Evolutionary conservation across 2,797 vertebrate genomes (phyloP), one percentile per base, ranked within the genome.

Genomic region (Schizopygopsis pylzovi): DNA sequence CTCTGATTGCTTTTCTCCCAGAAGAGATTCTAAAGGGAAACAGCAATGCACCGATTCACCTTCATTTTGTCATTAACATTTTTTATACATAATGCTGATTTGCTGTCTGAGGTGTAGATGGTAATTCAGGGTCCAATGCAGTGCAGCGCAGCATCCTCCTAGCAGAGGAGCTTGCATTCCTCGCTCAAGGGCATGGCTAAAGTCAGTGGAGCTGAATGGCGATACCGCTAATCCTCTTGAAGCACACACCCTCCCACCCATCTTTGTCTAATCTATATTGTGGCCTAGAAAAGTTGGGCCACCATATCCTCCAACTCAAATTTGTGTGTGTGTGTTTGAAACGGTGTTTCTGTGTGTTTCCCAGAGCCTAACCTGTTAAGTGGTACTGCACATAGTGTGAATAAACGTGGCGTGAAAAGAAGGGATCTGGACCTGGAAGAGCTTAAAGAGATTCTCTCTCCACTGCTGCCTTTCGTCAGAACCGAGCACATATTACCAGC

Each of bases 331-430:
- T 56, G 3, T 77, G 9, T 71, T 12, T 56, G 43, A 70, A 79
- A 45, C 20, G 84, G 83, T 76, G 45, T 92, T 88, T 90, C 85
- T 80, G 45, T 86, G 67, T 86, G 70, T 88, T 67, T 59, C 71
- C 28, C 91, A 99, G 98, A 99, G 91, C 98, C 98, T 80, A 99
- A 99, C 93, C 95, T 99, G 91, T 91, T 99, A 91, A 99, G 98
- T 80, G 97, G 98, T 89, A 99, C 98, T 68, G 98, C 98, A 86
- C 98, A 99, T 93, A 99, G 98, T 76, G 98, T 99, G 89, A 99
- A 98, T 93, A 99, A 99, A 90, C 96, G 98, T 87, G 98, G 98
- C 20, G 97, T 99, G 75, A 99, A 99, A 90, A 96, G 98, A 87
- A 94, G 98, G 90, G 98, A 99, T 94, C 96, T 99, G 94, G 98